A percentile compares a stretch with the other conserved stretches of the same genome.
phyloP scores from a whole-genome alignment of 2,113 vertebrate species.

The Etheostoma spectabile region DNA sequence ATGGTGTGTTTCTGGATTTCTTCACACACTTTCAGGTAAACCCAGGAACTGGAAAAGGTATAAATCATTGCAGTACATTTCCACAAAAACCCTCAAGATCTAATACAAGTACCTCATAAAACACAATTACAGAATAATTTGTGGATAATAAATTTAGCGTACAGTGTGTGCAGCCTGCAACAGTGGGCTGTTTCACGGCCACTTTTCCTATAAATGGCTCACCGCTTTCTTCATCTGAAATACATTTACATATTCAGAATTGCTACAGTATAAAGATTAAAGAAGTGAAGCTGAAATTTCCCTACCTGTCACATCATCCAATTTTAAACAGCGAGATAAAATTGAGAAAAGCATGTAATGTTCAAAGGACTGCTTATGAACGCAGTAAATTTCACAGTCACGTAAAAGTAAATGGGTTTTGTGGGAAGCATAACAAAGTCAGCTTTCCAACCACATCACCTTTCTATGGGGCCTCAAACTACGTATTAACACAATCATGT shows the following conservation, averaged over 20 bases:
- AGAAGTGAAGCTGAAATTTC: conserved; percentile 58
- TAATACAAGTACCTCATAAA: conserved; percentile 65
- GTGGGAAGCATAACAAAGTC: conserved; percentile 52
- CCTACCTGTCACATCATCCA: conserved; percentile 60
- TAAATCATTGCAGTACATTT: conserved; percentile 53
- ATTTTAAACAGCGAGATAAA: conserved; percentile 60
- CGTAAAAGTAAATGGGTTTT: conserved; percentile 52
- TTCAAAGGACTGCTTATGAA: conserved; percentile 59
- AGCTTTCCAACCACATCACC: conserved; percentile 43
- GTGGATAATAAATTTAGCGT: conserved; percentile 61
- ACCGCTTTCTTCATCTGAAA: conserved; percentile 53
- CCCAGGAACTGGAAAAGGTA: background rate
- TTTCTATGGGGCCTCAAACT: conserved; percentile 48
- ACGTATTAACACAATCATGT: conserved; percentile 29
- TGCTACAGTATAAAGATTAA: conserved; percentile 56
- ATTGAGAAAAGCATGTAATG: conserved; percentile 29
- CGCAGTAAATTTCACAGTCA: conserved; percentile 38
- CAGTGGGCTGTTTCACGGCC: conserved; percentile 31
- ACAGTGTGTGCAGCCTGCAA: conserved; percentile 31
- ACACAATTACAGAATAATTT: conserved; percentile 64
- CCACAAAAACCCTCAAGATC: conserved; percentile 43
- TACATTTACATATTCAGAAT: conserved; percentile 66
- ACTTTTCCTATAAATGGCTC: conserved; percentile 53
- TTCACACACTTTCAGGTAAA: conserved; percentile 22
- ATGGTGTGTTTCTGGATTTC: conserved; percentile 5